These are phyloP conservation scores for Solea solea DNA, from an alignment of 2,113 vertebrate species.

Conservation along the genomic window DNA sequence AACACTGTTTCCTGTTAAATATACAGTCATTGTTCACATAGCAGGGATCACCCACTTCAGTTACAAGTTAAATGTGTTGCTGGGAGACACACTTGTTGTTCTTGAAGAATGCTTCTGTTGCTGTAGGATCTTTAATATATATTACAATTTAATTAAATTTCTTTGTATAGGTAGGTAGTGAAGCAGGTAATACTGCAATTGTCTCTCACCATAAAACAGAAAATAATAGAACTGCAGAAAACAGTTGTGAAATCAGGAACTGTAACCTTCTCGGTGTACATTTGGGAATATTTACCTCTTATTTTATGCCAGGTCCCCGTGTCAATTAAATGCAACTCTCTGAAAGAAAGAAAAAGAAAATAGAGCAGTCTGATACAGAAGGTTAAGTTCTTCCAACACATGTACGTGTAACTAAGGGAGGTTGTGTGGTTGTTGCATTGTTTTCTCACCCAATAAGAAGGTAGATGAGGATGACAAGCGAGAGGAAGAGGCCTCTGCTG, in stretches of 20 bases:
- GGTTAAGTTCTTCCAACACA: too few relatives aligned
- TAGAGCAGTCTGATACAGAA: too few relatives aligned
- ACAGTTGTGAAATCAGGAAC: neutral
- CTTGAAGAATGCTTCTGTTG: too few relatives aligned
- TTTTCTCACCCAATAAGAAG: constrained; percentile 86
- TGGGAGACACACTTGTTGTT: too few relatives aligned
- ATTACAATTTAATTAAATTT: too few relatives aligned
- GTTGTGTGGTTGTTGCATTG: neutral
- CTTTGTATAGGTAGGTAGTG: too few relatives aligned
- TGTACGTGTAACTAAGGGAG: neutral
- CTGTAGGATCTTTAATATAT: too few relatives aligned
- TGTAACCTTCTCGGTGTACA: neutral
- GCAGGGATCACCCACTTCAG: too few relatives aligned
- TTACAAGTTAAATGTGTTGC: too few relatives aligned
- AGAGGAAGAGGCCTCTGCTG: constrained; percentile 86
- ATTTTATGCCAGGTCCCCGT: constrained; percentile 91
- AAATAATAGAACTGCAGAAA: neutral
- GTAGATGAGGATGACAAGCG: constrained; percentile 87
- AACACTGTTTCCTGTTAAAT: too few relatives aligned
- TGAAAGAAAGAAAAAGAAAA: constrained; percentile 57
- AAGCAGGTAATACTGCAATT: too few relatives aligned
- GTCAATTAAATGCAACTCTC: constrained; percentile 92
- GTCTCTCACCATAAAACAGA: neutral
- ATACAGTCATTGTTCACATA: too few relatives aligned
- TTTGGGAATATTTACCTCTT: constrained; percentile 80